A percentile compares a stretch with the other conserved stretches of the same genome.
These are phyloP conservation scores for Seriola rivoliana DNA, from an alignment of 2,113 vertebrate species.

Conservation along the genomic window DNA sequence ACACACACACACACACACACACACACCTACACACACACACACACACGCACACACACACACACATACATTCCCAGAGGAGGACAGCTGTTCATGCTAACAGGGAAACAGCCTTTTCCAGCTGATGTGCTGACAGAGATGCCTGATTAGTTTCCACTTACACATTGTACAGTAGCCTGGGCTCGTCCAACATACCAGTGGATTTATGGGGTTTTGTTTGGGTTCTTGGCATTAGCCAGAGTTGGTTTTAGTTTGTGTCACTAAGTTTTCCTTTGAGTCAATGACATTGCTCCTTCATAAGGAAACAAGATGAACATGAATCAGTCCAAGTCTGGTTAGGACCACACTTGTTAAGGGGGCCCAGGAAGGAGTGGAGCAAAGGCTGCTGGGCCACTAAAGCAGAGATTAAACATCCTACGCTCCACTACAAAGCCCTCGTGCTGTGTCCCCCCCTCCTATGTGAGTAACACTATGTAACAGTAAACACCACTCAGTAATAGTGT, in stretches of 20 bases:
- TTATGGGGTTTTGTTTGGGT: not conserved
- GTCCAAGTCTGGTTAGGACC: conserved; percentile 11
- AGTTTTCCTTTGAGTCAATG: not conserved
- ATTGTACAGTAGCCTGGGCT: conserved; percentile 19
- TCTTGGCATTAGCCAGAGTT: not conserved
- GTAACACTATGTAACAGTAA: conserved; percentile 37
- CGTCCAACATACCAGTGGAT: not conserved
- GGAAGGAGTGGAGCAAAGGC: not conserved
- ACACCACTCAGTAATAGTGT: conserved; percentile 21
- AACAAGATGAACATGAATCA: conserved; percentile 1
- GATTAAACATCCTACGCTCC: conserved; percentile 46
- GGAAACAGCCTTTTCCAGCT: conserved; percentile 8
- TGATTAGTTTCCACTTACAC: conserved; percentile 13
- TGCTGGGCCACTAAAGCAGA: conserved; percentile 30
- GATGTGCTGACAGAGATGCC: conserved; percentile 38
- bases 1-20: not conserved
- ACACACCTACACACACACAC: not conserved
- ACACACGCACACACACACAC: no score
- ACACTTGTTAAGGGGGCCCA: conserved; percentile 18
- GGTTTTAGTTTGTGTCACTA: not conserved
- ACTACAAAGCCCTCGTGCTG: conserved; percentile 54
- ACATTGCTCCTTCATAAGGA: not conserved
- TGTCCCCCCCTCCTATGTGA: conserved; percentile 14
- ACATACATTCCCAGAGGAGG: not conserved
- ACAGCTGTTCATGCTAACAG: conserved; percentile 53